Conservation (phyloP, 1,140 invertebrate genomes). For the Drosophila santomea region DNA sequence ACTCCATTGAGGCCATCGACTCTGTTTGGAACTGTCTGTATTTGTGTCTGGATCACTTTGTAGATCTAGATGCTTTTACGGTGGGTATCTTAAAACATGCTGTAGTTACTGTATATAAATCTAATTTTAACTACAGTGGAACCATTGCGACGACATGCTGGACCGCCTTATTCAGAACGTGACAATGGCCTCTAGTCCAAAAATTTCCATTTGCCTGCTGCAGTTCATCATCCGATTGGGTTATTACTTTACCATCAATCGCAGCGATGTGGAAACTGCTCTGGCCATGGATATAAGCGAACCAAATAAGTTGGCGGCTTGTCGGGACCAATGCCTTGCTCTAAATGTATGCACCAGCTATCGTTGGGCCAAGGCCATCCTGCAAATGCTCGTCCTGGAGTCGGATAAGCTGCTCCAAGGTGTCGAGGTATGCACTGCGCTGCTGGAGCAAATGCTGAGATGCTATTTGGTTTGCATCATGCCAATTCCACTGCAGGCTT, state of each 20-base stretch:
- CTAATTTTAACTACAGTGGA: slow-evolving; percentile 44
- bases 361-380: slow-evolving; percentile 64
- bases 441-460: slow-evolving; percentile 46
- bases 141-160: slow-evolving; percentile 70
- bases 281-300: slow-evolving; percentile 42
- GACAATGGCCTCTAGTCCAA: slow-evolving; percentile 29
- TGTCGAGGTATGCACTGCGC: slow-evolving; percentile 15
- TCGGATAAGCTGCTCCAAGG: slow-evolving; percentile 61
- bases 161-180: slow-evolving; percentile 65
- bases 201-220: slow-evolving; percentile 53
- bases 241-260: slow-evolving; percentile 65
- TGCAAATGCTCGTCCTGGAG: slow-evolving; percentile 65
- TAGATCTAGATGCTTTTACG: slow-evolving; percentile 41
- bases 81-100: slow-evolving; percentile 6
- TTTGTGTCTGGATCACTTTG: slow-evolving; percentile 63
- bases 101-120: background rate
- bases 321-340: slow-evolving; percentile 37
- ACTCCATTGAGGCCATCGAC: slow-evolving; percentile 33
- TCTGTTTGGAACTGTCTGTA: slow-evolving; percentile 62
- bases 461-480: slow-evolving; percentile 67
- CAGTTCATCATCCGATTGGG: slow-evolving; percentile 56
- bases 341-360: slow-evolving; percentile 57
- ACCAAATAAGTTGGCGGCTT: slow-evolving; percentile 14
- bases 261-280: slow-evolving; percentile 26
- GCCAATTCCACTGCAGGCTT: slow-evolving; percentile 55